A percentile compares a stretch with the other conserved stretches of the same genome.
These are phyloP conservation scores for Sympetrum striolatum DNA, from an alignment of 2,888 invertebrate genomes.

Conservation along the genomic window DNA sequence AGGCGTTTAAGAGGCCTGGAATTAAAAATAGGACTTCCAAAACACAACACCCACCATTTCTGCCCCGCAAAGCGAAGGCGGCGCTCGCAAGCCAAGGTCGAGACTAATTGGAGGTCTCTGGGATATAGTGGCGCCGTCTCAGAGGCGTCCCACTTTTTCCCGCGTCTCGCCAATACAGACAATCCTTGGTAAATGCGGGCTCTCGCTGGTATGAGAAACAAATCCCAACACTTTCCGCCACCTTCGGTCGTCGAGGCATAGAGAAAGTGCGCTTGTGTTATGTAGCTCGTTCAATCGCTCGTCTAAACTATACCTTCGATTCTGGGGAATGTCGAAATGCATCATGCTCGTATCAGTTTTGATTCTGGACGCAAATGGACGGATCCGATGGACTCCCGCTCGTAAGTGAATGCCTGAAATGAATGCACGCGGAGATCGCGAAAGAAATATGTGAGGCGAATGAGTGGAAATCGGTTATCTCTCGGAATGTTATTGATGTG, in stretches of 20 bases:
- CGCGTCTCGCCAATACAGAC: conserved; percentile 11
- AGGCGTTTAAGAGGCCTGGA: neutral
- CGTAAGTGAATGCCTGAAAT: neutral
- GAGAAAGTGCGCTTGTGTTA: neutral
- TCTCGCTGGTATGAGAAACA: neutral
- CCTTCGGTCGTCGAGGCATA: neutral
- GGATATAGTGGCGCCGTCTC: conserved; percentile 29
- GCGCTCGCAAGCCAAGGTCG: conserved; percentile 7
- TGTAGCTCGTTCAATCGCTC: neutral
- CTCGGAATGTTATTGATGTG: neutral
- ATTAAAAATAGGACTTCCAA: conserved; percentile 10
- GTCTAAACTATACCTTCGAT: neutral
- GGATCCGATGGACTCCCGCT: neutral
- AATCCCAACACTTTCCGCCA: neutral
- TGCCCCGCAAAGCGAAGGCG: conserved; percentile 4
- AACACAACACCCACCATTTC: conserved; percentile 15
- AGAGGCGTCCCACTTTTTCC: conserved; percentile 36
- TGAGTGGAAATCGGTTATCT: neutral
- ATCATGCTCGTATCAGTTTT: neutral
- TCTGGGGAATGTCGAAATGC: neutral
- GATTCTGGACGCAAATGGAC: neutral
- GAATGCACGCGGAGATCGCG: neutral
- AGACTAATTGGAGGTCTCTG: conserved; percentile 40
- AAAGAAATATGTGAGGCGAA: neutral
- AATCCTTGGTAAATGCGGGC: conserved; percentile 14